These are phyloP conservation scores for Xyrauchen texanus DNA, from an alignment of 2,113 vertebrate species.

Conservation along the genomic window DNA sequence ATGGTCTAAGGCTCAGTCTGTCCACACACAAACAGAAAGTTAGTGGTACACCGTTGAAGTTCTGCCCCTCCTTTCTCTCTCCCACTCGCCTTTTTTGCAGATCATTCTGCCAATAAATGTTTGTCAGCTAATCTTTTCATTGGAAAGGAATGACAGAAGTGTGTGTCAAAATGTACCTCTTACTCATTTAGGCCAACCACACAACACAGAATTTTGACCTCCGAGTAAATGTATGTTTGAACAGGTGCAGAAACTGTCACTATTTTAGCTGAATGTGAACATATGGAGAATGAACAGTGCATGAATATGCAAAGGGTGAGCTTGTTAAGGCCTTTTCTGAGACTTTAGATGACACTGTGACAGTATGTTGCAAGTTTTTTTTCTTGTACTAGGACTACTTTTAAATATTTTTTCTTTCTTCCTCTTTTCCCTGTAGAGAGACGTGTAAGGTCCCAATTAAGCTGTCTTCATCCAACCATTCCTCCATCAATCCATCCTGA, in stretches of 20 bases:
- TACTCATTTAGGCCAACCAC: conserved; percentile 1
- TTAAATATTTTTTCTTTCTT: neutral
- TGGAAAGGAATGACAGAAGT: neutral
- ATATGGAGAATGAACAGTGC: conserved; percentile 4
- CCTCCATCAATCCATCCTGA: neutral
- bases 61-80: neutral
- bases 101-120: conserved; percentile 34
- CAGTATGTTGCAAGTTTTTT: neutral
- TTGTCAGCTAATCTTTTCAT: conserved; percentile 22
- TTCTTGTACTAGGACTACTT: neutral
- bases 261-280: neutral
- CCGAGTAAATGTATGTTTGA: conserved; percentile 18
- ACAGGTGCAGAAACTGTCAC: neutral
- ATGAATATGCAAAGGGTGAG: conserved; percentile 3
- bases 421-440: neutral
- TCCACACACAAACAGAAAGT: neutral
- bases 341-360: neutral
- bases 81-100: neutral
- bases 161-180: neutral
- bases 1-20: neutral
- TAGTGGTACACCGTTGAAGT: conserved; percentile 15
- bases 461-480: neutral
- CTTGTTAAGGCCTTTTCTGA: too few relatives aligned
- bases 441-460: neutral
- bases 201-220: conserved; percentile 36